Base-by-base conservation (phyloP, 2,888 invertebrate species). In the Campoplex capitator region DNA sequence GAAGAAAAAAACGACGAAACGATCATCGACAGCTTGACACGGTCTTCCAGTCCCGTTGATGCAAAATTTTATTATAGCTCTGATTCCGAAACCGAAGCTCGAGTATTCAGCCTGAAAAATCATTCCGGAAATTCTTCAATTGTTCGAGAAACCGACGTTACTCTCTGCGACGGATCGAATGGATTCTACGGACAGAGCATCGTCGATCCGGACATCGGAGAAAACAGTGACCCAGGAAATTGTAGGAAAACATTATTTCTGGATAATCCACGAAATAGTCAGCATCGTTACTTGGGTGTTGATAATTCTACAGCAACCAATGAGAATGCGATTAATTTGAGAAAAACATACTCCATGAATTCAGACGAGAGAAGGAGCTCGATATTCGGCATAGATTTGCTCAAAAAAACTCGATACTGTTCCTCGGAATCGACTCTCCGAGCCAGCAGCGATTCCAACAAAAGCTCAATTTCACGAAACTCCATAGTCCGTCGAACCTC, bases 21-120 rank as follows among this genome's bases (percentile, higher is more conserved):
- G 11, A 65, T 45, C 23, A 62, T 86, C 62, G 71, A 70, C 42
- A 87, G 84, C 23, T 48, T 58, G 35, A 88, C 88, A 8, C 75
- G 87, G 67, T 82, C 85, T 1, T 81, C 88, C 13, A 88, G 86
- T 77, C 87, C 88, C 11, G 79, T 84, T 0, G 87, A 88, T 11
- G 68, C 79, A 2, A 80, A 81, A 56, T 88, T 88, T 35, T 85
- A 81, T 76, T 89, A 89, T 74, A 84, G 88, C 6, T 87, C 88
- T n/a, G 90, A 91, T 82, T 54, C 89, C 0, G 79, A 87, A 18
- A 88, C 74, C 28, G 89, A 90, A 51, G 85, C 78, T 6, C 89
- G 89, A 56, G 79, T 91, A 3, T 90, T 90, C 38, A 76, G 77
- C 11, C 76, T 85, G 48, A 88, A 89, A n/a, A 74, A 83, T 70